Percentiles rank a stretch among this genome's conserved stretches.
phyloP scores from a whole-genome alignment of 2,888 invertebrate genomes.

The Drosophila kuntzei region DNA sequence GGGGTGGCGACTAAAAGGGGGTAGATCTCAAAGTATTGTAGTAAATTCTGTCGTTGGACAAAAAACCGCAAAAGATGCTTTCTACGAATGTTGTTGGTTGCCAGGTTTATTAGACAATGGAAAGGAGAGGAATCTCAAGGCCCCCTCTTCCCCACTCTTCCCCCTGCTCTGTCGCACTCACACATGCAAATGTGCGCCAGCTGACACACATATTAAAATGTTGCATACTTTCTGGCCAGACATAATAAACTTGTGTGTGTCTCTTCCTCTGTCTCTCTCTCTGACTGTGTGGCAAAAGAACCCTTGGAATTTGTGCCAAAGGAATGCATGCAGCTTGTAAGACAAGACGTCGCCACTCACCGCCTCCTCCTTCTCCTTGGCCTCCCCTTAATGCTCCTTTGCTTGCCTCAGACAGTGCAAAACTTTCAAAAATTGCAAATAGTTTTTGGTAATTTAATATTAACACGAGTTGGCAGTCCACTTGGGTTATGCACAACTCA shows the following conservation, averaged over 20 bases:
- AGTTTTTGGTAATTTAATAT: conserved; percentile 73
- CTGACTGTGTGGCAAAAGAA: conserved; percentile 24
- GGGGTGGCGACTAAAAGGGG: background rate
- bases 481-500: conserved; percentile 31
- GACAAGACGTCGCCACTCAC: conserved; percentile 53
- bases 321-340: conserved; percentile 73
- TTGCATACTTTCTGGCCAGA: conserved; percentile 67
- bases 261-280: background rate
- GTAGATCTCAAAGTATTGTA: conserved; percentile 1
- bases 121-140: too few relatives aligned
- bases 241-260: conserved; percentile 69
- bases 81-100: conserved; percentile 50
- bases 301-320: conserved; percentile 61
- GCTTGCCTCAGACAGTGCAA: conserved; percentile 43
- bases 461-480: conserved; percentile 68
- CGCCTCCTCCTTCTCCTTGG: background rate
- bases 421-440: conserved; percentile 72
- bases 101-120: conserved; percentile 69
- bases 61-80: conserved; percentile 64
- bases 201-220: conserved; percentile 80
- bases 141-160: background rate
- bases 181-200: conserved; percentile 58
- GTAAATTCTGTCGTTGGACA: conserved; percentile 53
- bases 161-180: background rate
- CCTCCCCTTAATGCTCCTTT: too few relatives aligned